Evolutionary conservation across 2,888 invertebrate genomes (phyloP), one percentile per base, ranked within the genome.

Genomic region (Tipula helvola): DNA sequence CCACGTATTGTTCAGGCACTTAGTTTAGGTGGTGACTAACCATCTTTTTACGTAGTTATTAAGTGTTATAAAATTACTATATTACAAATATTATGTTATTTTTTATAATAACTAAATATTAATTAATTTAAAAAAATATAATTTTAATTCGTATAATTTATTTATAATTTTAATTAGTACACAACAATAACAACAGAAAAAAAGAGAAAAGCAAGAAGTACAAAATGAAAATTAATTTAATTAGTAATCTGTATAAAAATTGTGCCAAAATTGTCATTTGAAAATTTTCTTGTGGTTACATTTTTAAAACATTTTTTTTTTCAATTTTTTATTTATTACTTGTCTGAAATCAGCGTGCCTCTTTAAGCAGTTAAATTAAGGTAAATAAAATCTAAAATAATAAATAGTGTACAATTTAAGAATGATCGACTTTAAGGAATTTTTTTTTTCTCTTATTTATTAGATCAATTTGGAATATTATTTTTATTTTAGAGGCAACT

Each of bases 1-100:
- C 99, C 99, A 47, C 95, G 98, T 91, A 99, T 99, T 91, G 98
- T 99, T 87, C 98, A 99, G 92, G 99, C 99, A 87, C 93, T 99
- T 88, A 96, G 96, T 86, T 93, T 97, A 89, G 97, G 97, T 89
- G 94, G 95, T 90, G 95, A 95, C 93, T 95, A 95, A 90, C 84
- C 84, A 84, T 84, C 84, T 84, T 84, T 84, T 84, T 39, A 84
- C 8, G 41, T 84, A 84, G 84, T 84, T 84, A 84, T 39, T 84
- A 84, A 84, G 84, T 84, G 39, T 84, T 84, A 84, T 84, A 84
- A 36, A 84, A 39, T 84, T 84, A 39, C 16, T 39, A 16, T 84
- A 84, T 84, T 84, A 84, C 36, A 39, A 84, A n/a, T 39, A 39
- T 39, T 84, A 39, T 84, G 84, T 84, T 84, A 41, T 84, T 84